Percentiles rank a stretch among this genome's conserved stretches.
Conservation (phyloP, 2,888 invertebrate genomes). For the Diarsia mendica region DNA sequence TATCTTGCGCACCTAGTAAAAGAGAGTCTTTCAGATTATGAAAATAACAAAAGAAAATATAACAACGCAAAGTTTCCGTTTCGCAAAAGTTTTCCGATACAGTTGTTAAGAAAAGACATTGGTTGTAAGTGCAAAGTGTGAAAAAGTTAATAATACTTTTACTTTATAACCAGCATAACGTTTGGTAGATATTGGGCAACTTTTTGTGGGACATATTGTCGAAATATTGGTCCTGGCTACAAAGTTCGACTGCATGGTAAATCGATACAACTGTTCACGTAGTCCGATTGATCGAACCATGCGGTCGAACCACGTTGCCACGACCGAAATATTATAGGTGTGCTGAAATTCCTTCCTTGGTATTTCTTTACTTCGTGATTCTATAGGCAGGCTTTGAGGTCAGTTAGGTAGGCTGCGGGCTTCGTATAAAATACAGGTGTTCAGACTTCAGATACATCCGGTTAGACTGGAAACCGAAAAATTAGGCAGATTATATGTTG, state of each 20-base stretch:
- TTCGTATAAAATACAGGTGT: background rate
- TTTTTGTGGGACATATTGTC: background rate
- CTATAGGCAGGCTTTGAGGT: background rate
- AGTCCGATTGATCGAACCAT: too few relatives aligned
- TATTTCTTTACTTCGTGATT: background rate
- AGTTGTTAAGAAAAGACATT: background rate
- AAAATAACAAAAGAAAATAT: slow-evolving; percentile 9
- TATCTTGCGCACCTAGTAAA: background rate
- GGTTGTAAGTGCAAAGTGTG: background rate
- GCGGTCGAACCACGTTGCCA: too few relatives aligned
- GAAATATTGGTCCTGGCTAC: background rate
- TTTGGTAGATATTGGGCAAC: background rate
- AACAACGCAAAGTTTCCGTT: background rate
- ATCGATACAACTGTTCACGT: too few relatives aligned
- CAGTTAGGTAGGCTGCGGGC: background rate
- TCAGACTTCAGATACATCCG: background rate
- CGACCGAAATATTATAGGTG: too few relatives aligned
- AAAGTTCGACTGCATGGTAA: too few relatives aligned
- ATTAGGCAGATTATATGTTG: background rate
- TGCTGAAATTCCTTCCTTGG: background rate
- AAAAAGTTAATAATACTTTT: background rate
- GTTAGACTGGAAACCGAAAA: background rate
- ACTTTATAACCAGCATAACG: too few relatives aligned
- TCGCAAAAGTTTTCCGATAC: background rate
- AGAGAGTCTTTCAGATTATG: background rate